A percentile compares a stretch with the other conserved stretches of the same genome.
Conservation (phyloP, 2,113 vertebrate genomes). For the Pelmatolapia mariae region DNA sequence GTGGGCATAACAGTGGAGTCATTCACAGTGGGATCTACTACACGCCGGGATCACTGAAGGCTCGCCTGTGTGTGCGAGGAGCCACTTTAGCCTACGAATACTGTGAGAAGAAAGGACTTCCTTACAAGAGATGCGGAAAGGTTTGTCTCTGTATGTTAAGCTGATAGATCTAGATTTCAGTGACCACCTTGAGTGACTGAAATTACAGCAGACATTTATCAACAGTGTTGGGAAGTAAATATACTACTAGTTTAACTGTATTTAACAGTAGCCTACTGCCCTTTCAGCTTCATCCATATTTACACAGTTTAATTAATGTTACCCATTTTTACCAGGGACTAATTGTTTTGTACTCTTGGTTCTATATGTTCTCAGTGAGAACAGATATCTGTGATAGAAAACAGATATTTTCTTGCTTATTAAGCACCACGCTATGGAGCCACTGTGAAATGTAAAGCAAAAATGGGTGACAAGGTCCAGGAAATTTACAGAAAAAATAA, state of each 20-base stretch:
- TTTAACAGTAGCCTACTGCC: not conserved
- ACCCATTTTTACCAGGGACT: not conserved
- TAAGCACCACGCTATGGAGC: not conserved
- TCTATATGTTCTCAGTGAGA: not conserved
- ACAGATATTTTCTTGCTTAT: not conserved
- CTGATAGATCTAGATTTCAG: not conserved
- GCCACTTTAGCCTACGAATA: slow-evolving; percentile 86
- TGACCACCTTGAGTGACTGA: not conserved
- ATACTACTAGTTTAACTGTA: not conserved
- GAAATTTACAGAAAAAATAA: not conserved
- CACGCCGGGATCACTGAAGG: slow-evolving; percentile 91
- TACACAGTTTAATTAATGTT: not conserved
- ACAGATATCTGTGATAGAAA: not conserved
- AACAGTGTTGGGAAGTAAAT: not conserved
- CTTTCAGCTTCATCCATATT: not conserved
- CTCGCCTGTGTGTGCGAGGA: slow-evolving; percentile 88
- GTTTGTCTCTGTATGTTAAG: slow-evolving; percentile 41
- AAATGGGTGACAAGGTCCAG: not conserved
- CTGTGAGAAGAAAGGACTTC: slow-evolving; percentile 85
- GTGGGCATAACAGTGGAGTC: slow-evolving; percentile 95
- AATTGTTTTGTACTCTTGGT: not conserved
- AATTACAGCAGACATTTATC: not conserved
- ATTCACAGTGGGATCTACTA: slow-evolving; percentile 99
- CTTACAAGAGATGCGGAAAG: slow-evolving; percentile 92
- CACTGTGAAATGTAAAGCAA: not conserved